Evolutionary conservation across 2,113 vertebrate genomes (phyloP), one percentile per base, ranked within the genome.

Genomic region (Dromaius novaehollandiae): DNA sequence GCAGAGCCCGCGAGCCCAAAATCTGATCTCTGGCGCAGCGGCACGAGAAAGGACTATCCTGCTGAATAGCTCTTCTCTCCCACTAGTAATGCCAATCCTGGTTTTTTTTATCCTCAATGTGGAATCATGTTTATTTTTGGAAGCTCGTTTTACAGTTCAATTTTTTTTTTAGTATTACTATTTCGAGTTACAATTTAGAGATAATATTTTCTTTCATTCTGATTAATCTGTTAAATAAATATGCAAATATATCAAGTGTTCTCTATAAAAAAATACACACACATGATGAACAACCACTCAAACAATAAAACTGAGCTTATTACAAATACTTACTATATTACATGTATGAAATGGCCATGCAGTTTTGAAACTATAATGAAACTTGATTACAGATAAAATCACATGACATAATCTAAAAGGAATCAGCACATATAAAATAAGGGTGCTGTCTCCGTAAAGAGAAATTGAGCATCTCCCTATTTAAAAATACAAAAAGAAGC

Each of bases 191-290:
- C 77, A 93, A 82, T 93, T 88, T 91, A 87, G 53, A 95, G 25
- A 53, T 24, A 5, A 11, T 12, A 61, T 73, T 89, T 92, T 77
- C 69, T 93, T 87, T 76, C 71, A 24, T 73, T 89, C 34, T 80
- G 75, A 92, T 95, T 92, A 69, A 77, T 82, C 53, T 92, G 58
- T 92, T 95, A 89, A 96, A 97, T 97, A 97, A 97, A 97, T 97
- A 97, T 7, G 78, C 87, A 93, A 93, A 93, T 91, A 90, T 93
- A 93, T 85, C 74, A 79, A 93, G 63, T 71, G 92, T 78, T 94
- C 51, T 75, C 66, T 87, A 5, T 90, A 74, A 84, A 84, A 95
- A 91, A 60, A 64, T 55, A 78, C 60, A 65, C 60, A 94, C 69
- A 90, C 30, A 58, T 22, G 75, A 81, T 40, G 79, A 86, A 94